Percentiles rank a stretch among this genome's conserved stretches.
Conservation (phyloP, 2,888 invertebrate genomes). For the Machimus atricapillus region DNA sequence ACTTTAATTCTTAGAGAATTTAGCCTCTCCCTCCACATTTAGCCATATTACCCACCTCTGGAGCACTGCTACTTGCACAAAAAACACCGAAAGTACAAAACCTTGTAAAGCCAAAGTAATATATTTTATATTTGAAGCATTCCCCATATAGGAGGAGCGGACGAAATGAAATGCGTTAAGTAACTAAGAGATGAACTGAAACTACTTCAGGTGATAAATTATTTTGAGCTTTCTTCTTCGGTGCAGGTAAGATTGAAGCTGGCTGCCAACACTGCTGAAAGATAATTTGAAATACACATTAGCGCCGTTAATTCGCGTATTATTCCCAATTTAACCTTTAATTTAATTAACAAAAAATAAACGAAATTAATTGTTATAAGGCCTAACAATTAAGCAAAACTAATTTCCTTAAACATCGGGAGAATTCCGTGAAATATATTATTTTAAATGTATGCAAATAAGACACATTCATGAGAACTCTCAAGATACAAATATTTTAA, state of each 20-base stretch:
- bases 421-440: no score
- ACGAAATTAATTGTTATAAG: no score
- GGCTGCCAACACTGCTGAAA: neutral
- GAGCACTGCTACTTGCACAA: neutral
- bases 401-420: no score
- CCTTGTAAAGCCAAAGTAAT: neutral
- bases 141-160: neutral
- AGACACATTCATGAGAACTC: no score
- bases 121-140: neutral
- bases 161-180: neutral
- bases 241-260: neutral
- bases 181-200: neutral
- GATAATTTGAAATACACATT: neutral
- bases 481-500: no score
- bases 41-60: neutral
- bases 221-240: neutral
- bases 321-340: neutral
- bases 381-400: no score
- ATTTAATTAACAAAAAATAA: neutral
- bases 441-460: no score
- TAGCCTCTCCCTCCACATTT: neutral
- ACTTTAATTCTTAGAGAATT: neutral
- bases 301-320: neutral
- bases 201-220: neutral
- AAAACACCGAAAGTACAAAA: neutral